Conservation (phyloP, 2,113 vertebrate species). For the Buteo buteo region DNA sequence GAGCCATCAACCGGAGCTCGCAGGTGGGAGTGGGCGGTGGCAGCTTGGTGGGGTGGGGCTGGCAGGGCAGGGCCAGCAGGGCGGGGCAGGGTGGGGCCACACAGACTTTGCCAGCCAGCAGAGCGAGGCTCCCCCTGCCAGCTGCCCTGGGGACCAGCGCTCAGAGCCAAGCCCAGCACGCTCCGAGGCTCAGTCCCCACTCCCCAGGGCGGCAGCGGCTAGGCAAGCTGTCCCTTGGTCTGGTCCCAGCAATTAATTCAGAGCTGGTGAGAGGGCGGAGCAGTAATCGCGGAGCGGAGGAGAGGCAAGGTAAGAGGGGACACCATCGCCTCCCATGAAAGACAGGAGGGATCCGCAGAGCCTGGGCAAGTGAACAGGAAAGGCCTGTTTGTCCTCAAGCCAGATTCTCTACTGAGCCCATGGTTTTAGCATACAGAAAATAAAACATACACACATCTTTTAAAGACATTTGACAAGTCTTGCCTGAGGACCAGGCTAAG, state of each 20-base stretch:
- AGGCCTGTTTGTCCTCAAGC: accelerated
- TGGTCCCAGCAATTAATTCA: not conserved
- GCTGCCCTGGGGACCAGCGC: too few relatives aligned
- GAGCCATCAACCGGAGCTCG: too few relatives aligned
- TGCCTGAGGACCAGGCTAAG: not conserved
- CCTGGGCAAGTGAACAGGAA: not conserved
- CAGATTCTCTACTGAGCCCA: not conserved
- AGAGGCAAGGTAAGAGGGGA: not conserved
- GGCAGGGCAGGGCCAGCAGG: accelerated
- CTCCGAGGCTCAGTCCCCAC: not conserved
- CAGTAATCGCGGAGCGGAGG: not conserved
- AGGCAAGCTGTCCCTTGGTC: not conserved
- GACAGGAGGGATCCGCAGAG: not conserved
- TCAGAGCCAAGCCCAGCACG: too few relatives aligned
- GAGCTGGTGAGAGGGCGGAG: not conserved
- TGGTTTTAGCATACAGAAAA: not conserved
- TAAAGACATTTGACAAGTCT: not conserved
- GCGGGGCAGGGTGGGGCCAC: too few relatives aligned
- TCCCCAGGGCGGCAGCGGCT: too few relatives aligned
- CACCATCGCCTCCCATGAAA: not conserved
- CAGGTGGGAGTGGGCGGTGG: too few relatives aligned
- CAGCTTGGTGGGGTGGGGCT: too few relatives aligned
- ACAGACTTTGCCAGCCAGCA: too few relatives aligned
- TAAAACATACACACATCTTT: not conserved
- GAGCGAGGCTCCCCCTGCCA: too few relatives aligned